Percentiles rank a stretch among this genome's conserved stretches.
phyloP scores from a whole-genome alignment of 2,888 invertebrate species.

The Eilema depressum region DNA sequence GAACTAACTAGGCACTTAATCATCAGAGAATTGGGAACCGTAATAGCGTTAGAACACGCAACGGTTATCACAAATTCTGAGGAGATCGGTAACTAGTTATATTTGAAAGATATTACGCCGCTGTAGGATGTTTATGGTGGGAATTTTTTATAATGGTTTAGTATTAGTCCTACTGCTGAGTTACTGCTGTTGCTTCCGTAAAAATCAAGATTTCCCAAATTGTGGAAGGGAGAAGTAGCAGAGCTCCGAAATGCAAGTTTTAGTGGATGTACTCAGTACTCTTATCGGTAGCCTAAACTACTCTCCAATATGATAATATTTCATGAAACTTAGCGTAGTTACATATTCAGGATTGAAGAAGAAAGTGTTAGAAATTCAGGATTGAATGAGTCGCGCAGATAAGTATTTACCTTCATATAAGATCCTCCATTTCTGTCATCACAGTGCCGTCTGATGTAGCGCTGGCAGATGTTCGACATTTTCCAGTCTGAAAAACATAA shows the following conservation, averaged over 20 bases:
- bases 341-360: neutral
- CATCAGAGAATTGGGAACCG: conserved; percentile 46
- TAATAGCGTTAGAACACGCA: conserved; percentile 57
- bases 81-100: neutral
- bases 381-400: neutral
- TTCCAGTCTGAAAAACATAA: conserved; percentile 73
- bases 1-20: conserved; percentile 53
- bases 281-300: no score
- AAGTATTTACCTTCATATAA: conserved; percentile 77
- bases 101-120: neutral
- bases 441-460: conserved; percentile 75
- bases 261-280: no score
- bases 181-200: neutral
- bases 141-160: neutral
- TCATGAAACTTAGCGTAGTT: neutral
- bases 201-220: neutral
- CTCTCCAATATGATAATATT: neutral
- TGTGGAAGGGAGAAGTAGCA: neutral
- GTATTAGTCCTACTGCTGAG: no score
- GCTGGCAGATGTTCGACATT: conserved; percentile 82
- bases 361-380: neutral
- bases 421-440: conserved; percentile 77
- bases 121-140: neutral
- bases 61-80: conserved; percentile 21
- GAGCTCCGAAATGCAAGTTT: neutral